Percentiles rank a stretch among this genome's conserved stretches.
Evolutionary conservation across 2,113 vertebrate genomes (phyloP).

Genomic region (Xerus inauris): DNA sequence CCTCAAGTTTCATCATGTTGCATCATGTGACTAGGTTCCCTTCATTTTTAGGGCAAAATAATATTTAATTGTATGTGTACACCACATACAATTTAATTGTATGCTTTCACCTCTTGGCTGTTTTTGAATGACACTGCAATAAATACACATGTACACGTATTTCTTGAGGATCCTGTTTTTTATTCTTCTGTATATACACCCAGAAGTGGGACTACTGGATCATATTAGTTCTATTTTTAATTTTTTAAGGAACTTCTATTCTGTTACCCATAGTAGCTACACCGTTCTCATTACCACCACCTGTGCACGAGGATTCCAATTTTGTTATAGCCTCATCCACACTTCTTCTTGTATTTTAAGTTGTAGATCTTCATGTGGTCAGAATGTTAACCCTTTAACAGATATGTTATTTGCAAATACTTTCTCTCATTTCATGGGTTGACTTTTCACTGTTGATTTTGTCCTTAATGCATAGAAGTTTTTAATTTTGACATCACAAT

Average conservation of each 20-base stretch:
- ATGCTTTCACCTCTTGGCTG: not conserved
- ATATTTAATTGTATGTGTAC: not conserved
- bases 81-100: no score
- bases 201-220: not conserved
- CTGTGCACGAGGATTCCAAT: not conserved
- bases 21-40: not conserved
- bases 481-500: not conserved
- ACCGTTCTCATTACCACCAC: not conserved
- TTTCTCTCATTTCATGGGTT: not conserved
- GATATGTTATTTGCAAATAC: not conserved
- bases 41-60: slow-evolving; percentile 18
- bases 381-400: not conserved
- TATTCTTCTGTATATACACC: not conserved
- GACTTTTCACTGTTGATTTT: slow-evolving; percentile 9
- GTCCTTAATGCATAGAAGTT: not conserved
- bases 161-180: not conserved
- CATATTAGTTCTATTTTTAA: not conserved
- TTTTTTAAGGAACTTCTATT: not conserved
- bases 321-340: not conserved
- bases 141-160: not conserved
- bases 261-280: not conserved
- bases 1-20: not conserved
- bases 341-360: not conserved
- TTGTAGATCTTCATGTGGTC: not conserved
- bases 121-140: not conserved